Conservation (phyloP, 2,113 vertebrate genomes). For the Tringa solitaria region DNA sequence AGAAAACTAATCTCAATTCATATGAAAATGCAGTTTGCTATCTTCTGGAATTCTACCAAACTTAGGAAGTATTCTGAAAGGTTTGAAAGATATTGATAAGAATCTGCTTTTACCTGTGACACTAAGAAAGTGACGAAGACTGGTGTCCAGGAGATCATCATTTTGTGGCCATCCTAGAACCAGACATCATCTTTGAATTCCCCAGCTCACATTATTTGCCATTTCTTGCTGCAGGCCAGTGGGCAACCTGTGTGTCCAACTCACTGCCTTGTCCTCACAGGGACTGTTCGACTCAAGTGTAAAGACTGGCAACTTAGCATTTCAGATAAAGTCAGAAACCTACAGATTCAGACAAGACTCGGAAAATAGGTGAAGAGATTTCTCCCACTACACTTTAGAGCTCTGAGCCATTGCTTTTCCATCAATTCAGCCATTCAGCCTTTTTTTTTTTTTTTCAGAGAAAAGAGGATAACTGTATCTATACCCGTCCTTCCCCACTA, state of each 20-base stretch:
- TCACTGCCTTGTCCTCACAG: not conserved
- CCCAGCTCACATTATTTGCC: not conserved
- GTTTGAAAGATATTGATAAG: not conserved
- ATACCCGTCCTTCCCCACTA: not conserved
- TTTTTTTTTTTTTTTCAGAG: not conserved
- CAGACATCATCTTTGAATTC: not conserved
- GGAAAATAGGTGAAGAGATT: not conserved
- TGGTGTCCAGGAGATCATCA: not conserved
- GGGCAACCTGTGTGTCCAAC: not conserved
- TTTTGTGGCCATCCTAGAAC: not conserved
- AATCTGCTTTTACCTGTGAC: fast-evolving
- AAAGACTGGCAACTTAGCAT: not conserved
- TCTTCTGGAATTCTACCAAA: not conserved
- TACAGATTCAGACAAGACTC: not conserved
- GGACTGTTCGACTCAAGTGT: not conserved
- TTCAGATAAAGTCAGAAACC: not conserved
- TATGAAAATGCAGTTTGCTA: not conserved
- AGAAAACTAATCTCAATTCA: not conserved
- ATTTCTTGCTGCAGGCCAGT: not conserved
- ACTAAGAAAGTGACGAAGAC: not conserved
- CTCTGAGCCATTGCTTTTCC: not conserved
- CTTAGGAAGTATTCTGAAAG: not conserved
- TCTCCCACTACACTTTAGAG: not conserved
- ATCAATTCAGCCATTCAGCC: not conserved
- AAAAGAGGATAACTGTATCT: not conserved